These are phyloP conservation scores for Microchrysa polita DNA, from an alignment of 2,888 invertebrate genomes.

Conservation along the genomic window DNA sequence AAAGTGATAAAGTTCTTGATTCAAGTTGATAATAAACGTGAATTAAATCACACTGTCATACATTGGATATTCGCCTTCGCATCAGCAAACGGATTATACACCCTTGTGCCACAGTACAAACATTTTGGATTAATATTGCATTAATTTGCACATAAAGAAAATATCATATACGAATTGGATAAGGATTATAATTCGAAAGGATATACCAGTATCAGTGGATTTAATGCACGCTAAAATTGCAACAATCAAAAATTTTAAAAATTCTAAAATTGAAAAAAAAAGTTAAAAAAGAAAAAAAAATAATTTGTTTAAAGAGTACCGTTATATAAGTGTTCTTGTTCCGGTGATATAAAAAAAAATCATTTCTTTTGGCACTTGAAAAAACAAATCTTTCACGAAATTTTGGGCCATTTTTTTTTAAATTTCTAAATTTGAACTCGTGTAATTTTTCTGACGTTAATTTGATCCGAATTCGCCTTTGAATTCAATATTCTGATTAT, in stretches of 20 bases:
- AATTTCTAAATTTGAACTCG: neutral
- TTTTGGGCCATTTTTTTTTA: neutral
- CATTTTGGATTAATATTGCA: conserved; percentile 33
- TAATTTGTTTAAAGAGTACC: neutral
- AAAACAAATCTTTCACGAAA: neutral
- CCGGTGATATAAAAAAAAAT: neutral
- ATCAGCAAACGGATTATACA: conserved; percentile 30
- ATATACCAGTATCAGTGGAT: conserved; percentile 22
- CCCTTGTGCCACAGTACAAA: too few relatives aligned
- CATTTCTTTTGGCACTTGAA: neutral
- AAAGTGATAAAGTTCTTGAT: neutral
- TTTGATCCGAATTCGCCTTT: too few relatives aligned
- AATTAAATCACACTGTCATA: conserved; percentile 27
- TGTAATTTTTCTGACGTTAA: neutral
- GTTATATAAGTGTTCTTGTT: conserved; percentile 31
- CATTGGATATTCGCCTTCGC: conserved; percentile 32
- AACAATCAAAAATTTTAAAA: neutral
- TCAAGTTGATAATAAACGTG: conserved; percentile 29
- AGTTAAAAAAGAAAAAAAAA: too few relatives aligned
- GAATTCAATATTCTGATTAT: too few relatives aligned
- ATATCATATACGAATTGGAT: conserved; percentile 26
- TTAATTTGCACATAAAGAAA: neutral
- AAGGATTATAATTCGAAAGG: neutral
- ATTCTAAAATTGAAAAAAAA: neutral
- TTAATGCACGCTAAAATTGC: conserved; percentile 27